Base-by-base conservation (phyloP, 2,888 invertebrate genomes). In the Spicauda simplicius region DNA sequence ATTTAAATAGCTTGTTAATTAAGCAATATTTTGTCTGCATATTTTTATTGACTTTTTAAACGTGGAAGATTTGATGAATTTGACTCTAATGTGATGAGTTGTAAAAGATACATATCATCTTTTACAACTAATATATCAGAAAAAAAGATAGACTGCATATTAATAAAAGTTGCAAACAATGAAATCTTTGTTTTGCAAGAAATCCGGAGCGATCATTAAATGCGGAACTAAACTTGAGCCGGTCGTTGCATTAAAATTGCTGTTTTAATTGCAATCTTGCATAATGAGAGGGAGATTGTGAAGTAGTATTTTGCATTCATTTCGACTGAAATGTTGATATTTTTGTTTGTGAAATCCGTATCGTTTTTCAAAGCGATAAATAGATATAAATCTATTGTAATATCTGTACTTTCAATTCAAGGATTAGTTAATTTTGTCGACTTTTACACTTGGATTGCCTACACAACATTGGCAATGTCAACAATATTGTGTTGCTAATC, bases 211-310 rank as follows among this genome's bases (percentile, higher is more conserved):
- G 45, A 19, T 56, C 16, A 37, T 56, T 37, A 56, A 56, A 19
- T 20, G 57, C 25, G 25, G 41, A 57, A 57, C 57, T 48, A 25
- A 50, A 59, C 59, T 59, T 59, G 59, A 59, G 45, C 41, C 45
- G 20, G 25, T 37, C 52, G 61, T 53, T 61, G 37, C 53, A 61
- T 61, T 61, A 61, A 53, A 53, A 61, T 61, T 50, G 53, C 53
- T 41, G 61, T 61, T 61, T 61, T 61, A 61, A 61, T 61, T 61
- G 53, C 52, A 33, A 59, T 59, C 59, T n/a, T 30, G 53, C 33
- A 33, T 60, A 60, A 37, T 53, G 53, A 53, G 53, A 61, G 53
- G 19, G 18, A 41, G 37, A 37, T 53, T 41, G 50, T 45, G 59
- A 59, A 50, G 59, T 11, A 7, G 11, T 37, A 37, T 61, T 61